phyloP scores from a whole-genome alignment of 2,797 vertebrate species.

The Lateolabrax maculatus region DNA sequence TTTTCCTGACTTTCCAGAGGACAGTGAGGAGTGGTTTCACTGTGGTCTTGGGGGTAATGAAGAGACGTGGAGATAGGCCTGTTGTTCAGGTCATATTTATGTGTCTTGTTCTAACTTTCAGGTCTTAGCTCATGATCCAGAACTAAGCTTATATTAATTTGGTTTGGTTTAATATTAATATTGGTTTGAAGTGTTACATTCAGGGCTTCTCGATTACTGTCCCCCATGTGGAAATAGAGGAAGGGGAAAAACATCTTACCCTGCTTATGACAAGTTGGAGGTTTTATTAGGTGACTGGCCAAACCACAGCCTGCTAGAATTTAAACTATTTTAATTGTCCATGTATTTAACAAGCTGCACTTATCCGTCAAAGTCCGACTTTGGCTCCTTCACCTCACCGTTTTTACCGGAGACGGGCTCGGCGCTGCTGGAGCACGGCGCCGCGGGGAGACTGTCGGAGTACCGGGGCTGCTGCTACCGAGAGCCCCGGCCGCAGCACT shows the following conservation, averaged over 20 bases:
- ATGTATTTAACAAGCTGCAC: constrained; percentile 68
- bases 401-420: constrained; percentile 26
- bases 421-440: constrained; percentile 22
- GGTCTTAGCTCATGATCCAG: neutral
- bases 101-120: neutral
- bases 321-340: neutral
- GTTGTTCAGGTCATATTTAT: neutral
- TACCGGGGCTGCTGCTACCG: constrained; percentile 33
- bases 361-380: constrained; percentile 46
- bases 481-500: constrained; percentile 33
- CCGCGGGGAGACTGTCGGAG: constrained; percentile 18
- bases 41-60: constrained; percentile 4
- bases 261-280: neutral
- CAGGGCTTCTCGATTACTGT: too few relatives aligned
- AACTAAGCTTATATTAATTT: neutral
- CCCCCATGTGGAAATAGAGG: neutral
- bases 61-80: neutral
- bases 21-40: neutral
- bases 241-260: neutral
- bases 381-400: constrained; percentile 25
- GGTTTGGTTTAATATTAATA: too few relatives aligned
- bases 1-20: constrained; percentile 21
- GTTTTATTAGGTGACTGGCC: neutral
- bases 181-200: too few relatives aligned
- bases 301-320: neutral